A percentile compares a stretch with the other conserved stretches of the same genome.
phyloP scores from a whole-genome alignment of 2,888 invertebrate genomes.

The Drosophila paracracens region DNA sequence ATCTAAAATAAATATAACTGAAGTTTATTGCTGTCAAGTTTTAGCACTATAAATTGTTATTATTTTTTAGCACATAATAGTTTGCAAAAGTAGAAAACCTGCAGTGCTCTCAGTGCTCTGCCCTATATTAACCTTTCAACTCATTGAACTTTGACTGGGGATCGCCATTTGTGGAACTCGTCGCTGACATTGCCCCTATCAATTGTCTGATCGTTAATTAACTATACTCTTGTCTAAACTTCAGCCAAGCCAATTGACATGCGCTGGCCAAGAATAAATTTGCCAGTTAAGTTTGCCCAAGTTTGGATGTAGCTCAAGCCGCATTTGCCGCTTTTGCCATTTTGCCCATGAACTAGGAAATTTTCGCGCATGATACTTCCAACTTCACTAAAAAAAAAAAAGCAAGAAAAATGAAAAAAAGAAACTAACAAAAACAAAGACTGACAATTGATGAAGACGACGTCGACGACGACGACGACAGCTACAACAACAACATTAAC shows the following conservation, averaged over 20 bases:
- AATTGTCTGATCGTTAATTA: constrained; percentile 54
- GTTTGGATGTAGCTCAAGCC: constrained; percentile 10
- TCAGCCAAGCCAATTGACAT: constrained; percentile 55
- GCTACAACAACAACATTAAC: constrained; percentile 17
- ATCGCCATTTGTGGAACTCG: constrained; percentile 22
- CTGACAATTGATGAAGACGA: constrained; percentile 73
- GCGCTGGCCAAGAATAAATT: constrained; percentile 48
- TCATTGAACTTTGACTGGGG: constrained; percentile 44
- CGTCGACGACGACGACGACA: constrained; percentile 21
- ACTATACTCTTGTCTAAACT: constrained; percentile 49
- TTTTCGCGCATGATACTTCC: constrained; percentile 56
- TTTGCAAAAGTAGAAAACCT: not conserved
- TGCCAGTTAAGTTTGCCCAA: constrained; percentile 46
- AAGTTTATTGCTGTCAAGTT: not conserved
- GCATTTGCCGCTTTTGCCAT: constrained; percentile 6
- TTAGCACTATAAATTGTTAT: not conserved
- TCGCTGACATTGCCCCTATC: constrained; percentile 38
- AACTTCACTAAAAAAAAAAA: constrained; percentile 31
- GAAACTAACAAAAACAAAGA: constrained; percentile 19
- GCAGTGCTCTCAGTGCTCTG: not conserved
- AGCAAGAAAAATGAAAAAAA: not conserved
- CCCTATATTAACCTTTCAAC: constrained; percentile 29
- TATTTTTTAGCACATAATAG: not conserved
- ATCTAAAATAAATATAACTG: not conserved
- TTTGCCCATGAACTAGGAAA: constrained; percentile 41